Base-by-base conservation (phyloP, 1,140 invertebrate genomes). In the Heliconius melpomene region DNA sequence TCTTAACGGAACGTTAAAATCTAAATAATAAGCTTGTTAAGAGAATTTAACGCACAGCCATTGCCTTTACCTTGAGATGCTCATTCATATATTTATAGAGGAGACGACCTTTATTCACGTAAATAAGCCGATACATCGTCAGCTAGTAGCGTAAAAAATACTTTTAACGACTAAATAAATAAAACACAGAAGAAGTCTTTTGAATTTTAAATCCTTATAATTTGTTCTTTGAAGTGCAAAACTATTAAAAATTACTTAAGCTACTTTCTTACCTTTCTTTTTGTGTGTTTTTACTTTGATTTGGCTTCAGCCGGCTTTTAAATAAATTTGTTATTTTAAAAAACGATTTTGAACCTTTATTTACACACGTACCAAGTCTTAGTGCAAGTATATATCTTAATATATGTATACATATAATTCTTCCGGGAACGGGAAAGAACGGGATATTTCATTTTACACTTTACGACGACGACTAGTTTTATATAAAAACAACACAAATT, bases 211-310 rank as follows among this genome's bases (percentile, higher is more conserved):
- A 66, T 66, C 60, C 60, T 26, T 66, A 66, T 66, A 66, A 29
- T 66, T 66, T 66, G 60, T 66, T 29, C 60, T 66, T 26, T 29
- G 23, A 66, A 66, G 26, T 66, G 60, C 60, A 66, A 66, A 66
- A 66, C 60, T 66, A 66, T 66, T 66, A 66, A 66, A 66, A 66
- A 66, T 66, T 66, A 66, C 60, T 16, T 66, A 66, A 66, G 60
- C 26, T 66, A 29, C 60, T 66, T 66, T 66, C 26, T 66, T 66
- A 26, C 60, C n/a, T 66, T 66, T 16, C 23, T 26, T 66, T 26
- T 66, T 66, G 60, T 66, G 9, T 26, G 26, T 23, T 66, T 66
- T 66, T 23, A 57, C 54, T 57, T 23, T 23, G n/a, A 23, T 57
- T 9, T 57, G 20, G 54, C 9, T n/a, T 9, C 54, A 9, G 0